A percentile compares a stretch with the other conserved stretches of the same genome.
These are phyloP conservation scores for Luscinia luscinia DNA, from an alignment of 2,797 vertebrate genomes.

Conservation along the genomic window DNA sequence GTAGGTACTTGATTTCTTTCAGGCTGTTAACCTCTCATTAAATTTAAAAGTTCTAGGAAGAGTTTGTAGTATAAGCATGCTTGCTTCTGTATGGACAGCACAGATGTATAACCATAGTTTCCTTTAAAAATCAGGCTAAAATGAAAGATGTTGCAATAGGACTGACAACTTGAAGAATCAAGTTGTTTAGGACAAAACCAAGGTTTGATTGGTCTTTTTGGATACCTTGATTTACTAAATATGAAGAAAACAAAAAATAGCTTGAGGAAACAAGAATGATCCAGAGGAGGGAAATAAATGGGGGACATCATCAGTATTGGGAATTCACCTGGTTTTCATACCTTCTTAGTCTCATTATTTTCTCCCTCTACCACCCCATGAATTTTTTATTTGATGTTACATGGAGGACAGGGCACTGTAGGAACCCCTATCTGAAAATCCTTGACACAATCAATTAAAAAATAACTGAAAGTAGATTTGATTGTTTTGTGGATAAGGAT, in stretches of 20 bases:
- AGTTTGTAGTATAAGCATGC: not conserved
- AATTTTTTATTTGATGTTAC: not conserved
- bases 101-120: not conserved
- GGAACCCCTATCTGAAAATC: not conserved
- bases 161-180: not conserved
- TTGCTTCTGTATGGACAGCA: not conserved
- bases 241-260: not conserved
- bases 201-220: not conserved
- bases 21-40: not conserved
- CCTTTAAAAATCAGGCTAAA: not conserved
- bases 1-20: not conserved
- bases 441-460: not conserved
- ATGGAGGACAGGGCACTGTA: not conserved
- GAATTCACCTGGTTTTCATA: not conserved
- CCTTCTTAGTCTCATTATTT: not conserved
- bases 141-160: not conserved
- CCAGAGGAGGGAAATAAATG: not conserved
- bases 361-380: accelerated
- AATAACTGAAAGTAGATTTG: not conserved
- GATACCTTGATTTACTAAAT: not conserved
- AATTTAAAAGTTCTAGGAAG: not conserved
- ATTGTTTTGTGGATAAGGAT: not conserved
- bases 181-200: not conserved
- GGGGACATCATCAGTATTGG: not conserved
- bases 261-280: not conserved